Conservation (phyloP, 2,797 vertebrate species). For the Parauchenoglanis ngamensis region DNA sequence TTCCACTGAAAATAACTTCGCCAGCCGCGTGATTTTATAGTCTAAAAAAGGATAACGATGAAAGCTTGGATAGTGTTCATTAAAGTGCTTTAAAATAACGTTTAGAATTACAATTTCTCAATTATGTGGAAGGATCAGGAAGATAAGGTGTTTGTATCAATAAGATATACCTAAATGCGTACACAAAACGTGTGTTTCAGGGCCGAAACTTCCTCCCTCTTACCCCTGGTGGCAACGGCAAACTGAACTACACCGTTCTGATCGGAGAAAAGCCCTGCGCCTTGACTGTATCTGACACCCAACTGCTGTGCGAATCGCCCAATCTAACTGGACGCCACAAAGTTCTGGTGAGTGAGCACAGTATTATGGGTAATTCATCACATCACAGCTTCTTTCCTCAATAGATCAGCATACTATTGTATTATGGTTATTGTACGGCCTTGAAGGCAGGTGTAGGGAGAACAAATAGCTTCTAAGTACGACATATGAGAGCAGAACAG, state of each 20-base stretch:
- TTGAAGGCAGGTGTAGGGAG: slow-evolving; percentile 65
- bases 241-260: slow-evolving; percentile 93
- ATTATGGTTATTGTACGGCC: slow-evolving; percentile 59
- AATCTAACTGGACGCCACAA: slow-evolving; percentile 94
- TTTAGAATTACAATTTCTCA: too few relatives aligned
- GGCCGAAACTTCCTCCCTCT: slow-evolving; percentile 94
- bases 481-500: slow-evolving; percentile 65
- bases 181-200: slow-evolving; percentile 66
- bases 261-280: slow-evolving; percentile 92
- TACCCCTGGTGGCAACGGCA: slow-evolving; percentile 88
- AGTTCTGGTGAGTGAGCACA: slow-evolving; percentile 87
- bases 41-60: too few relatives aligned
- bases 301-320: slow-evolving; percentile 94
- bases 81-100: too few relatives aligned
- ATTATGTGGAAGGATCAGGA: too few relatives aligned
- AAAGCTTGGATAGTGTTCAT: too few relatives aligned
- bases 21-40: too few relatives aligned
- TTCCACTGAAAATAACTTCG: too few relatives aligned
- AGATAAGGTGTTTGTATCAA: too few relatives aligned
- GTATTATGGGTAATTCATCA: slow-evolving; percentile 1
- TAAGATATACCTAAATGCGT: background rate
- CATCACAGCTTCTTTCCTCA: background rate
- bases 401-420: background rate
- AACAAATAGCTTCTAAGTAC: slow-evolving; percentile 73
- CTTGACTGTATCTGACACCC: slow-evolving; percentile 92